phyloP scores from a whole-genome alignment of 2,113 vertebrate species.

The Genyomyrus donnyi region DNA sequence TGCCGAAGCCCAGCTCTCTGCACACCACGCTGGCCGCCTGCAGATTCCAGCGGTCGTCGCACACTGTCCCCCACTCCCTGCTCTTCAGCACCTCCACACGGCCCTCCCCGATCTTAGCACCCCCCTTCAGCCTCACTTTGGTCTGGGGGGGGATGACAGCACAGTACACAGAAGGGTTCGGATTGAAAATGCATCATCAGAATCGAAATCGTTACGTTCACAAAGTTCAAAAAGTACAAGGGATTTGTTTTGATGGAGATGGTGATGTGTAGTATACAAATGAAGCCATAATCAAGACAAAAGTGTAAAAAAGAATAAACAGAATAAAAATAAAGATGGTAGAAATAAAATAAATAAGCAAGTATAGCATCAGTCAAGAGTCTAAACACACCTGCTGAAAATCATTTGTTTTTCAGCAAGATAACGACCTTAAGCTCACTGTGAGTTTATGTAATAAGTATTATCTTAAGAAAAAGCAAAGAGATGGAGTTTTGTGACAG shows the following conservation, averaged over 20 bases:
- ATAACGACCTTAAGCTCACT: not conserved
- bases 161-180: not conserved
- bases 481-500: not conserved
- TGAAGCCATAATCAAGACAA: not conserved
- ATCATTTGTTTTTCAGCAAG: not conserved
- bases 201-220: not conserved
- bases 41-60: conserved; percentile 88
- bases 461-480: not conserved
- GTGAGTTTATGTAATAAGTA: not conserved
- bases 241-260: not conserved
- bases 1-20: conserved; percentile 91
- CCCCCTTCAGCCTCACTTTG: conserved; percentile 78
- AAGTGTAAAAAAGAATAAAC: not conserved
- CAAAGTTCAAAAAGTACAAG: not conserved
- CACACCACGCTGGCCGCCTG: conserved; percentile 86
- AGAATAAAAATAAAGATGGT: not conserved
- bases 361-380: not conserved
- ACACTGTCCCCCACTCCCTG: conserved; percentile 86
- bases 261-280: not conserved
- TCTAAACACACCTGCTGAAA: not conserved
- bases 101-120: conserved; percentile 74
- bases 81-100: conserved; percentile 81
- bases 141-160: conserved; percentile 46
- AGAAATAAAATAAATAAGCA: not conserved
- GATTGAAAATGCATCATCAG: not conserved